A percentile compares a stretch with the other conserved stretches of the same genome.
Conservation (phyloP, 2,113 vertebrate genomes). For the Aleadryas rufinucha region DNA sequence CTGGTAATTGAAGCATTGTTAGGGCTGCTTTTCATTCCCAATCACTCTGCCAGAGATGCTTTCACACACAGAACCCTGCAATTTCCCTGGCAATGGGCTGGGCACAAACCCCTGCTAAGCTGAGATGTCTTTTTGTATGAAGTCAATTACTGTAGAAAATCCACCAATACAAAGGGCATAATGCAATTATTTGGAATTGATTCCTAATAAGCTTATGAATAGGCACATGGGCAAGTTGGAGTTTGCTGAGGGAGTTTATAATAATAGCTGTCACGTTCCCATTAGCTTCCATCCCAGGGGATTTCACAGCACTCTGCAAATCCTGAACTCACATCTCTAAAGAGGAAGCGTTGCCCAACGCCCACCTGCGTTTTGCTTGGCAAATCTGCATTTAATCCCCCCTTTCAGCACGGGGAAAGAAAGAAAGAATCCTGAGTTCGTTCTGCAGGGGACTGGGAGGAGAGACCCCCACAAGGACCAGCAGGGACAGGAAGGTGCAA, state of each 20-base stretch:
- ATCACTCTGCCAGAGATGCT: neutral
- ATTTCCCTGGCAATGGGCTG: neutral
- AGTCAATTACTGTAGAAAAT: conserved; percentile 42
- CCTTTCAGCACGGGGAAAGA: neutral
- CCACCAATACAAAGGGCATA: conserved; percentile 5
- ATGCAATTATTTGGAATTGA: conserved; percentile 39
- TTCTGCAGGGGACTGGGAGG: neutral
- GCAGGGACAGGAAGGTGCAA: neutral
- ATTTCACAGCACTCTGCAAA: neutral
- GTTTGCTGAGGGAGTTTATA: conserved; percentile 17
- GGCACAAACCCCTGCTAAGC: neutral
- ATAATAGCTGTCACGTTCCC: neutral
- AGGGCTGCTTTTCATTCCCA: neutral
- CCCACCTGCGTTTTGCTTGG: neutral
- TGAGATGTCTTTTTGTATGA: neutral
- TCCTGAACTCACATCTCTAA: neutral
- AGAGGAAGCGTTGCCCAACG: neutral
- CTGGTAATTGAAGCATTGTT: neutral
- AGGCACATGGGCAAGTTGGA: neutral
- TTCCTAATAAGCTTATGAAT: conserved; percentile 37
- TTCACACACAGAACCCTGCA: neutral
- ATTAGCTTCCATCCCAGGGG: neutral
- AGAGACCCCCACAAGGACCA: accelerated
- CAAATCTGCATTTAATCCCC: neutral
- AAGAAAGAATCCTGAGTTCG: accelerated